phyloP scores from a whole-genome alignment of 2,113 vertebrate genomes.

The Mastomys natalensis region DNA sequence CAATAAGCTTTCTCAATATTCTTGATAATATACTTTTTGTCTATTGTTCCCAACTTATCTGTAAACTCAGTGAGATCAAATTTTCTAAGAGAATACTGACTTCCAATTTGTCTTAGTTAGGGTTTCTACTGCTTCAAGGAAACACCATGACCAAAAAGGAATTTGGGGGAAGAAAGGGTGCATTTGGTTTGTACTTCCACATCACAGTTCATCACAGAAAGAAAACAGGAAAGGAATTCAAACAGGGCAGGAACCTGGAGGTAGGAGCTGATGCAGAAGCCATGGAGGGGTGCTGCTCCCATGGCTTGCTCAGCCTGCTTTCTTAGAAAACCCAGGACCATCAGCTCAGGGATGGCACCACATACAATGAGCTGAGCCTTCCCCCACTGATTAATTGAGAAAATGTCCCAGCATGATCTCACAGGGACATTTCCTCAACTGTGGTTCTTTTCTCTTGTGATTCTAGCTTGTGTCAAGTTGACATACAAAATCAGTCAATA shows the following conservation, averaged over 20 bases:
- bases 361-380: neutral
- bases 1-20: neutral
- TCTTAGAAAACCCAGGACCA: neutral
- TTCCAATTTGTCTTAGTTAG: neutral
- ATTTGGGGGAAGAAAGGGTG: neutral
- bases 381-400: neutral
- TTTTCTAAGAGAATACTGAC: neutral
- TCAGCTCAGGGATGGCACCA: neutral
- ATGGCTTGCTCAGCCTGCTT: neutral
- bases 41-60: slow-evolving; percentile 7
- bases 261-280: neutral
- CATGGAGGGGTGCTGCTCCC: neutral
- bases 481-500: neutral
- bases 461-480: neutral
- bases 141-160: neutral
- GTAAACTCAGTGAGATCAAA: neutral
- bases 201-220: neutral
- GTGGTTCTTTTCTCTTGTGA: neutral
- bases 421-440: neutral
- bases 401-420: neutral
- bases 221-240: neutral
- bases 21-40: neutral
- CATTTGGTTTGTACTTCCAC: neutral
- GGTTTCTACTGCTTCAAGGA: neutral
- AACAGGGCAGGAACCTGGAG: neutral